phyloP scores from a whole-genome alignment of 2,797 vertebrate genomes.

The Chelon labrosus region DNA sequence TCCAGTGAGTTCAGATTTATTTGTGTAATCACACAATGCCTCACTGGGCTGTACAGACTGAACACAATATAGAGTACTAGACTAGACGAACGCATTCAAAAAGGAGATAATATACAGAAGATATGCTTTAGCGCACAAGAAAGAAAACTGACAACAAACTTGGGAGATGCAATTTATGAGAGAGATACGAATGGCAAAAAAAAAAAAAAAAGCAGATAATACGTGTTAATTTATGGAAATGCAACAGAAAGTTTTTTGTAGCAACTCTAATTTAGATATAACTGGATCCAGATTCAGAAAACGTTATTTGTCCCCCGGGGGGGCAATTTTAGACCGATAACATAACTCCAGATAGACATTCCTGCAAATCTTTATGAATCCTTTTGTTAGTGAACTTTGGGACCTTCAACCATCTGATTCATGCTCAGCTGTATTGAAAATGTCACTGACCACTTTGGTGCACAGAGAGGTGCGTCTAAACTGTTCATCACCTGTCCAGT shows the following conservation, averaged over 20 bases:
- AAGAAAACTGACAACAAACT: not conserved
- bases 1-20: not conserved
- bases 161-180: not conserved
- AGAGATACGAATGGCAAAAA: constrained; percentile 4
- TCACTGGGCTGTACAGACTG: not conserved
- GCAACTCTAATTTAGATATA: not conserved
- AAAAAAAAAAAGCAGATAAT: not conserved
- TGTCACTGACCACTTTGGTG: not conserved
- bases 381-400: not conserved
- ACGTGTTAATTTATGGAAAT: not conserved
- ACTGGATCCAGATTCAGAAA: not conserved
- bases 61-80: not conserved
- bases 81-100: not conserved
- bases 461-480: not conserved
- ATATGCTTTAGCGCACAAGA: not conserved
- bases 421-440: not conserved
- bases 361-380: not conserved
- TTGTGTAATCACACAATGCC: not conserved
- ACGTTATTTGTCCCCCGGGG: too few relatives aligned
- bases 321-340: not conserved
- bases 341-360: not conserved
- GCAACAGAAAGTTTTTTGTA: not conserved
- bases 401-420: not conserved
- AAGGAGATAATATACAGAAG: not conserved
- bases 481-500: not conserved